Percentiles rank a stretch among this genome's conserved stretches.
phyloP scores from a whole-genome alignment of 2,888 invertebrate species.

The Myopa testacea region DNA sequence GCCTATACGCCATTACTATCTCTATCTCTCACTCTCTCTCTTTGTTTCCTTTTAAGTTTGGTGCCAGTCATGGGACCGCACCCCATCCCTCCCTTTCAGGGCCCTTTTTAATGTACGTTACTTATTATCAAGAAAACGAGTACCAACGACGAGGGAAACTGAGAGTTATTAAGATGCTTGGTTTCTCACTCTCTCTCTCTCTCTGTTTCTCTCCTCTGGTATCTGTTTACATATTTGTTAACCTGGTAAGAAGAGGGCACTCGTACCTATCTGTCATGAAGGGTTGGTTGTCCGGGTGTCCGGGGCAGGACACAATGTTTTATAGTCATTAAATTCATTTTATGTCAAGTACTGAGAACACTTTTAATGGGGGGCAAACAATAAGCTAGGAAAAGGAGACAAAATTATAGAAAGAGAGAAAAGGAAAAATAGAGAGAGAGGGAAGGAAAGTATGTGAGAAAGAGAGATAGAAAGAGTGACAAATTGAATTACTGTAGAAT shows the following conservation, averaged over 20 bases:
- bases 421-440: neutral
- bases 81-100: too few relatives aligned
- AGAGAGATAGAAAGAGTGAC: neutral
- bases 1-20: neutral
- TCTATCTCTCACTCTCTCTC: neutral
- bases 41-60: neutral
- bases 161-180: neutral
- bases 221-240: too few relatives aligned
- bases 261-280: too few relatives aligned
- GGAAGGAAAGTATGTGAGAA: neutral
- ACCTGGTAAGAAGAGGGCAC: too few relatives aligned
- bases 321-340: neutral
- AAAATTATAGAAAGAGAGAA: neutral
- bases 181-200: too few relatives aligned
- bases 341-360: slow-evolving; percentile 5
- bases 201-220: too few relatives aligned
- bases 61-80: too few relatives aligned
- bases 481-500: neutral
- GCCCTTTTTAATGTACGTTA: neutral
- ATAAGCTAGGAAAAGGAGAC: neutral
- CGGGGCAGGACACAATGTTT: neutral
- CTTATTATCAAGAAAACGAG: slow-evolving; percentile 7
- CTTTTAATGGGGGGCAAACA: neutral
- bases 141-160: neutral
- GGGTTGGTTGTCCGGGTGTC: too few relatives aligned